These are phyloP conservation scores for Teleiodes luculella DNA, from an alignment of 2,888 invertebrate genomes.

Conservation along the genomic window DNA sequence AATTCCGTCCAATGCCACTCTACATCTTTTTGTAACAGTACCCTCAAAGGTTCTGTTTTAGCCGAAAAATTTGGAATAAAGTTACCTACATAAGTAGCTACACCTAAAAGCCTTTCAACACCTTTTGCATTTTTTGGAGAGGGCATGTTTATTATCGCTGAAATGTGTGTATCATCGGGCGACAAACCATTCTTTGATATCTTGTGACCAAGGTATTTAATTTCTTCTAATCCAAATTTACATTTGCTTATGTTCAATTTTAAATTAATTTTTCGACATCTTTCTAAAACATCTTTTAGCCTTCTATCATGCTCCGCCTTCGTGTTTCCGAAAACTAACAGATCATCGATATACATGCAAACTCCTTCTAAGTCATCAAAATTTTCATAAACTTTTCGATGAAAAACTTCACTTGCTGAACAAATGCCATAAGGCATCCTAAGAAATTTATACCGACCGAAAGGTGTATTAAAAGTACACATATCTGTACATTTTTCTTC, in stretches of 20 bases:
- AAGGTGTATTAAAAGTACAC: constrained; percentile 18
- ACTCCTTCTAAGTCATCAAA: constrained; percentile 4
- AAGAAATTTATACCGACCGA: constrained; percentile 17
- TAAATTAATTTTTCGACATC: constrained; percentile 22
- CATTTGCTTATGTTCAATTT: constrained; percentile 26
- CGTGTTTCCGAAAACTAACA: constrained; percentile 6
- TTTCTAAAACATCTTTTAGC: constrained; percentile 16
- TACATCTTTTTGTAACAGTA: constrained; percentile 4
- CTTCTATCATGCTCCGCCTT: constrained; percentile 16
- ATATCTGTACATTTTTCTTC: constrained; percentile 13
- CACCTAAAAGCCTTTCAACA: constrained; percentile 9
- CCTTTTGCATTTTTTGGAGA: constrained; percentile 5
- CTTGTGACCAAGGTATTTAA: constrained; percentile 26
- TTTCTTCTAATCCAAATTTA: constrained; percentile 20
- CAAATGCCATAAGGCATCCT: constrained; percentile 18
- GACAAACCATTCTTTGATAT: constrained; percentile 21
- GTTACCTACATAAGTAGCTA: constrained; percentile 8
- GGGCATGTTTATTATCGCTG: constrained; percentile 7
- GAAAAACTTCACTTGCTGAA: constrained; percentile 17
- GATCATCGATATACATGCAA: not conserved
- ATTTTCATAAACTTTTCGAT: not conserved
- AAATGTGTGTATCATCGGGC: not conserved
- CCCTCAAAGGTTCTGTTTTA: constrained; percentile 4
- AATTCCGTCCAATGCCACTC: constrained; percentile 10
- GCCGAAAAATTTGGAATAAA: constrained; percentile 10